Conservation (phyloP, 2,113 vertebrate species). For the Elgaria multicarinata region DNA sequence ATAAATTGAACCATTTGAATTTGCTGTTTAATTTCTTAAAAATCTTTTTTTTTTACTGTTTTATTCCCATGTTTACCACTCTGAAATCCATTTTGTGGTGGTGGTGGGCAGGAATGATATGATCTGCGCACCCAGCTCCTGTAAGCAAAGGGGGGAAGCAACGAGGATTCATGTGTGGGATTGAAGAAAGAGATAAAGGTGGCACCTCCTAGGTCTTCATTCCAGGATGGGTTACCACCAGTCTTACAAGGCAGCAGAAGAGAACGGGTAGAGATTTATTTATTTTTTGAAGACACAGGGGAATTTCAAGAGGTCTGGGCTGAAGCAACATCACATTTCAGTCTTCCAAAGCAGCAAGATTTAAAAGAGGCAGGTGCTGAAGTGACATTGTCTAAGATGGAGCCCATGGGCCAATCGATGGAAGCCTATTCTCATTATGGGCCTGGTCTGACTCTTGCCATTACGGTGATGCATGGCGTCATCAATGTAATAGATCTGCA, state of each 20-base stretch:
- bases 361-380: constrained; percentile 52
- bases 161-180: background rate
- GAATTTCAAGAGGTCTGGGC: constrained; percentile 44
- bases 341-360: constrained; percentile 32
- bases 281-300: background rate
- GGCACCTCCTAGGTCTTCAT: background rate
- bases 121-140: too few relatives aligned
- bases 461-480: constrained; percentile 67
- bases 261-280: background rate
- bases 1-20: too few relatives aligned
- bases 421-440: constrained; percentile 58
- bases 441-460: constrained; percentile 35
- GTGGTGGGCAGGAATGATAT: too few relatives aligned
- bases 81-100: too few relatives aligned
- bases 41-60: too few relatives aligned
- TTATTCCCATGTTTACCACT: too few relatives aligned
- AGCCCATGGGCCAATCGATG: constrained; percentile 59
- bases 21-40: too few relatives aligned
- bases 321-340: constrained; percentile 28
- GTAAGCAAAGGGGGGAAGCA: too few relatives aligned
- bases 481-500: constrained; percentile 70
- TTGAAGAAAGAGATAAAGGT: background rate
- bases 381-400: constrained; percentile 47
- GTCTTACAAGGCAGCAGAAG: too few relatives aligned
- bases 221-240: background rate